Evolutionary conservation across 2,888 invertebrate species (phyloP).

Genomic region (Atrina japonica): DNA sequence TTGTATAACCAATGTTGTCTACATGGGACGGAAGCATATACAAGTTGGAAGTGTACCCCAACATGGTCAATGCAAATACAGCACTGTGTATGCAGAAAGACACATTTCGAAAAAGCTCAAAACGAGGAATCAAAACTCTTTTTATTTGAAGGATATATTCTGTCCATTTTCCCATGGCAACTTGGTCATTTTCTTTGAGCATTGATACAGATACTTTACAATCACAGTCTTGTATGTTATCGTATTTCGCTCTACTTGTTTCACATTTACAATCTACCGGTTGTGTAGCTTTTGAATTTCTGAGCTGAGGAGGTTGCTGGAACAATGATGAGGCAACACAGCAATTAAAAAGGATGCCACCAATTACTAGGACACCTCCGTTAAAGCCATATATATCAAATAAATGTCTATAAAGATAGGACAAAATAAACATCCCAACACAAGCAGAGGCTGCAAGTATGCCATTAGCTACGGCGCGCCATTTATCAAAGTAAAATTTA

Average conservation of each 20-base stretch:
- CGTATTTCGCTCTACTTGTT: no score
- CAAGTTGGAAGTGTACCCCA: slow-evolving; percentile 89
- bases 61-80: slow-evolving; percentile 88
- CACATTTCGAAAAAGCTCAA: slow-evolving; percentile 47
- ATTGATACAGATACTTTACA: no score
- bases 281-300: no score
- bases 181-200: no score
- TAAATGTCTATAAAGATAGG: slow-evolving; percentile 53
- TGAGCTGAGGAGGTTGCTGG: slow-evolving; percentile 44
- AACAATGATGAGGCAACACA: slow-evolving; percentile 49
- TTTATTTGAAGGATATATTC: no score
- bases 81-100: slow-evolving; percentile 86
- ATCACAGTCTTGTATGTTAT: no score
- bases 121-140: neutral
- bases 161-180: no score
- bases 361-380: slow-evolving; percentile 45
- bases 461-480: slow-evolving; percentile 65
- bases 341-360: slow-evolving; percentile 45
- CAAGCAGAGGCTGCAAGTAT: slow-evolving; percentile 63
- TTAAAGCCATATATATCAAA: slow-evolving; percentile 41
- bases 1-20: slow-evolving; percentile 85
- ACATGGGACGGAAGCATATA: slow-evolving; percentile 90
- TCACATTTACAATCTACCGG: no score
- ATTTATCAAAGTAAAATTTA: slow-evolving; percentile 62
- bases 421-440: slow-evolving; percentile 57